phyloP scores from a whole-genome alignment of 2,888 invertebrate species.

The Elegia similella region DNA sequence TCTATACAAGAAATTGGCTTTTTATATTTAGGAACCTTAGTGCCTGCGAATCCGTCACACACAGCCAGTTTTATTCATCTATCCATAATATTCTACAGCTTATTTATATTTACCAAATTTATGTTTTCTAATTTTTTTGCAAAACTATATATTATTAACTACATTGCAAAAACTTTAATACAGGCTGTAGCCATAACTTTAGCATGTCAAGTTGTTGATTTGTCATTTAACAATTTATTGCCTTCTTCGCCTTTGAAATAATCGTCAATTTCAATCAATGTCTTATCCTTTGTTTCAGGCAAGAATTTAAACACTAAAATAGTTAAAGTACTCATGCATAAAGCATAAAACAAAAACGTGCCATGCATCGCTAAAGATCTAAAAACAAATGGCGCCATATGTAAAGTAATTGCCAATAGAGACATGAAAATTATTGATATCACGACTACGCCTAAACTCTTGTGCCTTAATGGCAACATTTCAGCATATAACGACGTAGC shows the following conservation, averaged over 20 bases:
- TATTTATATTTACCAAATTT: no score
- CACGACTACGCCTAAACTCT: constrained; percentile 27
- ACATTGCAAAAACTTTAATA: no score
- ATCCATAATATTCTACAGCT: no score
- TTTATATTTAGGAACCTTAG: no score
- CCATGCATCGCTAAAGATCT: constrained; percentile 34
- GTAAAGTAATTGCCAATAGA: background rate
- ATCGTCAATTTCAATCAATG: constrained; percentile 34
- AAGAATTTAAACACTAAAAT: constrained; percentile 33
- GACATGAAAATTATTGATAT: constrained; percentile 17
- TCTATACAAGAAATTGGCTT: no score
- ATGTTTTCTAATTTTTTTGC: no score
- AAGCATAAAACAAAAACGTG: constrained; percentile 36
- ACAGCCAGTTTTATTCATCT: no score
- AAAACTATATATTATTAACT: no score
- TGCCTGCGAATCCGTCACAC: no score
- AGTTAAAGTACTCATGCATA: constrained; percentile 27
- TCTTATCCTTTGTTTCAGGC: constrained; percentile 40
- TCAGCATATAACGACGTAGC: constrained; percentile 35
- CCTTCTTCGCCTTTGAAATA: constrained; percentile 10
- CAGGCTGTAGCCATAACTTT: no score
- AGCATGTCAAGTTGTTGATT: background rate
- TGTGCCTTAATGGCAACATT: constrained; percentile 33
- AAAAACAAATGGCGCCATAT: constrained; percentile 21
- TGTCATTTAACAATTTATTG: background rate